phyloP scores from a whole-genome alignment of 2,888 invertebrate genomes.

The Caprella mutica region DNA sequence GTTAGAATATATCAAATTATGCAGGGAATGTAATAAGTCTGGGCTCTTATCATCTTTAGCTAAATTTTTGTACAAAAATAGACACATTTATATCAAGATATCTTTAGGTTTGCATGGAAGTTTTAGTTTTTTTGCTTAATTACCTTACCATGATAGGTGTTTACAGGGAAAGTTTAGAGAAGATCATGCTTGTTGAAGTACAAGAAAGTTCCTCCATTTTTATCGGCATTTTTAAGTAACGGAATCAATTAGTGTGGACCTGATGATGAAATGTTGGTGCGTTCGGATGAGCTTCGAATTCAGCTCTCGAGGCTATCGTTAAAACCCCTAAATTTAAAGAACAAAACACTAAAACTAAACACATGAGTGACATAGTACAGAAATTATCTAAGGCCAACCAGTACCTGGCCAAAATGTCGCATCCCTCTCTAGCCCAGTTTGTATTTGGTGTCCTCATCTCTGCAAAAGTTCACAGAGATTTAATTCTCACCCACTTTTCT shows the following conservation, averaged over 20 bases:
- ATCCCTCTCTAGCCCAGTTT: no score
- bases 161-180: constrained; percentile 17
- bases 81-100: constrained; percentile 30
- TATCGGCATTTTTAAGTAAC: no score
- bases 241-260: no score
- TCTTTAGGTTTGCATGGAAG: constrained; percentile 34
- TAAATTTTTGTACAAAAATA: constrained; percentile 34
- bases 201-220: no score
- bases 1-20: constrained; percentile 28
- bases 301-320: background rate
- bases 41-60: constrained; percentile 23
- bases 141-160: constrained; percentile 24
- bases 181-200: no score
- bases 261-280: constrained; percentile 17
- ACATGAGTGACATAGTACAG: no score
- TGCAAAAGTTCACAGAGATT: no score
- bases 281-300: constrained; percentile 9
- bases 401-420: no score
- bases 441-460: no score
- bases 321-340: constrained; percentile 11
- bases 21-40: constrained; percentile 22
- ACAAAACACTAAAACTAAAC: constrained; percentile 13
- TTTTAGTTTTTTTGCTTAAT: constrained; percentile 11
- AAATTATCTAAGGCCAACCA: no score
- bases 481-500: no score